These are phyloP conservation scores for Megalurothrips usitatus DNA, from an alignment of 2,888 invertebrate species.

Conservation along the genomic window DNA sequence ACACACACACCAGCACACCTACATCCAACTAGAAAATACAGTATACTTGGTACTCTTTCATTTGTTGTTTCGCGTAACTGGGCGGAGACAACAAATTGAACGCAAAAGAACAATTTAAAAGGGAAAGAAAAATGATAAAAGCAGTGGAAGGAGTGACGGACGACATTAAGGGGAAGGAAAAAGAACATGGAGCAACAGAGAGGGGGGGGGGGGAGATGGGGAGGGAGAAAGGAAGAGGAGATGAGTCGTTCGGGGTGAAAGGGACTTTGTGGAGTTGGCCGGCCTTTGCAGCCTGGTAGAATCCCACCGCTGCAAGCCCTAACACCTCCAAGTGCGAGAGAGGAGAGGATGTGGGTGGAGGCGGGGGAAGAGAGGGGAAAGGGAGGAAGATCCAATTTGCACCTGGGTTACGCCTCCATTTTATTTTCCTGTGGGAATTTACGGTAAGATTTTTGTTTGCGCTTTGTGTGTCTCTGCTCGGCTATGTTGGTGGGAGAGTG, in stretches of 20 bases:
- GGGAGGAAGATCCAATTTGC: slow-evolving; percentile 17
- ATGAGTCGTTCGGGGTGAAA: neutral
- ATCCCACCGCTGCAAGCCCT: neutral
- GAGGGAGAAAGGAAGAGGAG: neutral
- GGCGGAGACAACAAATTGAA: no score
- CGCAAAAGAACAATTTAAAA: no score
- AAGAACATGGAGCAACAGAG: neutral
- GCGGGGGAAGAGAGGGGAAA: neutral
- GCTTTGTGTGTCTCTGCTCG: neutral
- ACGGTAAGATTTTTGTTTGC: neutral
- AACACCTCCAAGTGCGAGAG: neutral
- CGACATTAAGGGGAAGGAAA: no score
- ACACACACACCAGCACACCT: no score
- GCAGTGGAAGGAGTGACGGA: neutral
- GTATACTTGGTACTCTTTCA: no score
- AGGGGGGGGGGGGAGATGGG: neutral
- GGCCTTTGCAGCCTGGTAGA: neutral
- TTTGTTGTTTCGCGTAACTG: no score
- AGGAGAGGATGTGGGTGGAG: neutral
- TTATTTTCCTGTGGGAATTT: neutral
- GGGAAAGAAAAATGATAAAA: no score
- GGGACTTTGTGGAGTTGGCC: neutral
- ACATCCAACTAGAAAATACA: no score
- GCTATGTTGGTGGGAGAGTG: no score
- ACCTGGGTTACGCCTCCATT: slow-evolving; percentile 15